Conservation (phyloP, 2,113 vertebrate species). For the Dasyurus viverrinus region DNA sequence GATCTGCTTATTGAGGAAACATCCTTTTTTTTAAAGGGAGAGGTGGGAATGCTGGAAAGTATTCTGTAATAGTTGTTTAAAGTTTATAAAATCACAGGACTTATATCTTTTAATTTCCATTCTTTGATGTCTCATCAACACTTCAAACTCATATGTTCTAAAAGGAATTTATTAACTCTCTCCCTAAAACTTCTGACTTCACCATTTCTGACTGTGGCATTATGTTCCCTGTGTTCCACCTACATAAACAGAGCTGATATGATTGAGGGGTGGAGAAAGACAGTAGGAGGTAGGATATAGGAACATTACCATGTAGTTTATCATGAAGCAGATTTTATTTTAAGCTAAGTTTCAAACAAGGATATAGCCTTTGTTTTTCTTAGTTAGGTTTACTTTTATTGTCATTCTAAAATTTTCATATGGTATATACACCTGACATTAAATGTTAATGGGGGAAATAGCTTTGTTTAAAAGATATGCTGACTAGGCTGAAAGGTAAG, state of each 20-base stretch:
- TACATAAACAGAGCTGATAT: neutral
- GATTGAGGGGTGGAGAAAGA: too few species aligned
- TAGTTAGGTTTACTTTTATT: neutral
- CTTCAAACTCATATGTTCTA: neutral
- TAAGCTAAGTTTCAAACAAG: neutral
- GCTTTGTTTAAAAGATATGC: neutral
- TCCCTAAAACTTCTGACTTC: neutral
- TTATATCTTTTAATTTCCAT: neutral
- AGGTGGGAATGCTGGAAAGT: neutral
- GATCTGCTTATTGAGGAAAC: neutral
- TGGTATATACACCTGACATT: constrained; percentile 8
- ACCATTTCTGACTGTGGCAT: neutral
- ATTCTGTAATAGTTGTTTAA: neutral
- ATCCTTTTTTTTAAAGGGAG: neutral
- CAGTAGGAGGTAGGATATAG: neutral
- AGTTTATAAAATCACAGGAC: neutral
- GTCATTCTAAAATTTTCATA: neutral
- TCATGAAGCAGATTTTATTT: neutral
- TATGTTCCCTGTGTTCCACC: neutral
- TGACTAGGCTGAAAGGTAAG: neutral
- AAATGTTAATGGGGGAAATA: neutral
- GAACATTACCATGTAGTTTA: neutral
- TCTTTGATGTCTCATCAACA: neutral
- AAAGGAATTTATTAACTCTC: neutral
- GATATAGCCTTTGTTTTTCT: neutral